Evolutionary conservation across 2,797 vertebrate species (phyloP).

Genomic region (Neostethus bicornis): DNA sequence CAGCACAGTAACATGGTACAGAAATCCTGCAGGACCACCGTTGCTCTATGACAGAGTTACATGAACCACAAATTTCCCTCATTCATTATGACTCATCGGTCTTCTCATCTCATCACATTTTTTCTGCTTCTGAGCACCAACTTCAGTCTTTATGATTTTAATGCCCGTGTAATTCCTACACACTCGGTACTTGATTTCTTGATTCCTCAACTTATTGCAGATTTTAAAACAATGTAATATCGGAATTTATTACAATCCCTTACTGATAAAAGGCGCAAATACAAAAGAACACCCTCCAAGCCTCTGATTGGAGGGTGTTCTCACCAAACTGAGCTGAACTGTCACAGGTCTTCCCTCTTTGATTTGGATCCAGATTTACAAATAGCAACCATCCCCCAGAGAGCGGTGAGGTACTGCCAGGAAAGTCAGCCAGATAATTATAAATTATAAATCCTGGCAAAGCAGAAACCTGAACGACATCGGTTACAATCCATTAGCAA

Average conservation of each 20-base stretch:
- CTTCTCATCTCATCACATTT: background rate
- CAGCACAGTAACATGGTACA: constrained; percentile 4
- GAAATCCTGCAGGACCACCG: background rate
- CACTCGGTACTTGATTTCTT: no score
- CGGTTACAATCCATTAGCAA: background rate
- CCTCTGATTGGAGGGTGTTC: constrained; percentile 1
- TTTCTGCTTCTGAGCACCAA: background rate
- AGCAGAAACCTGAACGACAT: background rate
- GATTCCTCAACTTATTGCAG: no score
- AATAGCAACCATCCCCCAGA: background rate
- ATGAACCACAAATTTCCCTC: background rate
- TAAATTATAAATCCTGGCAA: background rate
- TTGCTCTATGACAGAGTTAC: background rate
- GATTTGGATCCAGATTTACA: constrained; percentile 24
- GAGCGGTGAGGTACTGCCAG: background rate
- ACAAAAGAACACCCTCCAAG: constrained; percentile 1
- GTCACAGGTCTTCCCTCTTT: background rate
- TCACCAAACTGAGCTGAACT: constrained; percentile 1
- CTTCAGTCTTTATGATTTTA: background rate
- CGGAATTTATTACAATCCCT: background rate
- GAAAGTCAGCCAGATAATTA: background rate
- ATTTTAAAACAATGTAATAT: background rate
- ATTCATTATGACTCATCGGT: background rate
- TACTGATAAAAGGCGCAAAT: no score
- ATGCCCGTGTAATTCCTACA: no score